A percentile compares a stretch with the other conserved stretches of the same genome.
Conservation (phyloP, 2,113 vertebrate species). For the Syngnathus typhle region DNA sequence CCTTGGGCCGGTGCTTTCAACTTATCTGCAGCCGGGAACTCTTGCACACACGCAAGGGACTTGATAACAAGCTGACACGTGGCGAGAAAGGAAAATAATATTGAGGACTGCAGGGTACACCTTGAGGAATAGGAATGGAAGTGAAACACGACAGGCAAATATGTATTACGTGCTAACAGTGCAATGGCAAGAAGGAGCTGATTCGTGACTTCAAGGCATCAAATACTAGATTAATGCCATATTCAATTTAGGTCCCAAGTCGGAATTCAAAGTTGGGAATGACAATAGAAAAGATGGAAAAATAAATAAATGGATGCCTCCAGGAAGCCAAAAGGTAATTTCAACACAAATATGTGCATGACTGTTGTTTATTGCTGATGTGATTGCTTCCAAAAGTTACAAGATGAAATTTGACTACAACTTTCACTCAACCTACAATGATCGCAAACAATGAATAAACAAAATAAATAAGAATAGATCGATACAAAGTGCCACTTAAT, state of each 20-base stretch:
- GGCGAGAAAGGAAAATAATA: background rate
- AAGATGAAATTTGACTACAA: background rate
- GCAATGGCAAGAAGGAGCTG: background rate
- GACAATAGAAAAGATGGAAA: background rate
- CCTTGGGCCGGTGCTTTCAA: background rate
- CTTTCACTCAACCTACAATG: background rate
- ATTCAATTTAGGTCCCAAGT: background rate
- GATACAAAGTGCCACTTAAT: too few species aligned
- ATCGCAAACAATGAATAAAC: background rate
- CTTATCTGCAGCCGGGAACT: background rate
- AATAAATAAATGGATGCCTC: background rate
- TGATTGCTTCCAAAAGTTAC: background rate
- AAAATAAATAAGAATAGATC: too few species aligned
- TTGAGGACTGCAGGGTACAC: background rate
- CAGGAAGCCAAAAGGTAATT: background rate
- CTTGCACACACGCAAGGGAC: background rate
- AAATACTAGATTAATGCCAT: background rate
- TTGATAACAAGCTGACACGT: background rate
- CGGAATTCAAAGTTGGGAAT: background rate
- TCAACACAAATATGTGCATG: background rate
- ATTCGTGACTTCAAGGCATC: background rate
- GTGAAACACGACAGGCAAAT: background rate
- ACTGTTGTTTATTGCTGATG: background rate
- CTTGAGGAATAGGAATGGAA: background rate
- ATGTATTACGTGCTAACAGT: background rate